A percentile compares a stretch with the other conserved stretches of the same genome.
Conservation (phyloP, 2,113 vertebrate species). For the Oreochromis spilurus region DNA sequence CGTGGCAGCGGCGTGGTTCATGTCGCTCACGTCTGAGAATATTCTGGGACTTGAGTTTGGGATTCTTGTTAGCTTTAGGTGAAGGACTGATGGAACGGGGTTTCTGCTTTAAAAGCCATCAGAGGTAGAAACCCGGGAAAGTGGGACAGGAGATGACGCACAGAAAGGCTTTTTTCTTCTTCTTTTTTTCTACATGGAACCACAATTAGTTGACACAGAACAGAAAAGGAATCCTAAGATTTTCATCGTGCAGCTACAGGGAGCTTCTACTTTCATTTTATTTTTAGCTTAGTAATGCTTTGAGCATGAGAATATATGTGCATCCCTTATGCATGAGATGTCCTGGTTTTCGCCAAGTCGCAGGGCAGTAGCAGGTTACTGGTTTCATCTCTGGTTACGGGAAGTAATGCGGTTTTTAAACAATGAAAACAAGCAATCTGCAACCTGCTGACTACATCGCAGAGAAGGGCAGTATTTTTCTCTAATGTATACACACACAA, state of each 20-base stretch:
- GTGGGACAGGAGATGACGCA: conserved; percentile 48
- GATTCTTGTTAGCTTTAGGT: neutral
- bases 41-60: neutral
- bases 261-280: neutral
- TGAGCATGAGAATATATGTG: neutral
- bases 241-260: neutral
- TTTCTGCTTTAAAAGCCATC: conserved; percentile 2
- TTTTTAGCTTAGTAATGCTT: neutral
- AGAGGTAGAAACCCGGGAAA: neutral
- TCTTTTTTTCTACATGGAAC: neutral
- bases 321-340: conserved; percentile 19
- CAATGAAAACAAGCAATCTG: neutral
- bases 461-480: neutral
- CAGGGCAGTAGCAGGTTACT: neutral
- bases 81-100: neutral
- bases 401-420: neutral
- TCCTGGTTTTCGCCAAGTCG: neutral
- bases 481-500: neutral
- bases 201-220: neutral
- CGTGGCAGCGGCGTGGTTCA: neutral
- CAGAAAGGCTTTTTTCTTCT: neutral
- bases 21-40: conserved; percentile 6
- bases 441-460: neutral
- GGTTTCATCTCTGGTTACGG: neutral
- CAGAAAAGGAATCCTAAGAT: neutral